phyloP scores from a whole-genome alignment of 1,140 invertebrate species.

The Rhizoglyphus robini region DNA sequence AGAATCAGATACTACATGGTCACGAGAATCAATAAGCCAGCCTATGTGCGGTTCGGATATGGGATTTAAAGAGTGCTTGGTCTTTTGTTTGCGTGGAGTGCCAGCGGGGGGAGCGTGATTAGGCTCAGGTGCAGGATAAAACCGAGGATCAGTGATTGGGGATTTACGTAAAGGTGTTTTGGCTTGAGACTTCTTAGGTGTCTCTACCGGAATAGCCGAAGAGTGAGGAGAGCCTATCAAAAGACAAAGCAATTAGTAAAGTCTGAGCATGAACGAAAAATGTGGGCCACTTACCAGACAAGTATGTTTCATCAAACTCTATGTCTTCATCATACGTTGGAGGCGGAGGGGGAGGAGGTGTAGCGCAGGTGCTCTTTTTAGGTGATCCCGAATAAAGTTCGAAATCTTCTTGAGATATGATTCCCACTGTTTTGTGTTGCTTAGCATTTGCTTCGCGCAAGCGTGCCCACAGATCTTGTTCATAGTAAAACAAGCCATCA shows the following conservation, averaged over 20 bases:
- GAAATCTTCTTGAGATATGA: slow-evolving; percentile 76
- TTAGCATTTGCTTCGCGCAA: slow-evolving; percentile 28
- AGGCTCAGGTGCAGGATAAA: slow-evolving; percentile 80
- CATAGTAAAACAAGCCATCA: slow-evolving; percentile 85
- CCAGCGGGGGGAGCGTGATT: slow-evolving; percentile 41
- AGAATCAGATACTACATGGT: slow-evolving; percentile 48
- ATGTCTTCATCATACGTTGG: slow-evolving; percentile 22
- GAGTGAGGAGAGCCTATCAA: slow-evolving; percentile 27
- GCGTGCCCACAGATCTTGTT: slow-evolving; percentile 66
- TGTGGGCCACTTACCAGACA: neutral
- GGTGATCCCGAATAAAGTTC: slow-evolving; percentile 54
- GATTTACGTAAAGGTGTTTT: slow-evolving; percentile 27
- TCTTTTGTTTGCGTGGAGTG: slow-evolving; percentile 67
- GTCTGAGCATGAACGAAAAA: neutral
- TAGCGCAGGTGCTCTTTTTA: slow-evolving; percentile 47
- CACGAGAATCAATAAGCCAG: slow-evolving; percentile 83
- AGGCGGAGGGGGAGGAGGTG: slow-evolving; percentile 49
- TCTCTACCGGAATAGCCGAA: slow-evolving; percentile 11
- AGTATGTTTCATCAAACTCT: slow-evolving; percentile 3
- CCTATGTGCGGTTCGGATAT: slow-evolving; percentile 88
- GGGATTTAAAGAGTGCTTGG: slow-evolving; percentile 45
- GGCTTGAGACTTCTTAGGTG: neutral
- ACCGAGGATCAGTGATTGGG: slow-evolving; percentile 45
- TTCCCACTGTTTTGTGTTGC: slow-evolving; percentile 69
- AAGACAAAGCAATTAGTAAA: neutral